Conservation (phyloP, 2,888 invertebrate species). For the Drosophila sordidula region DNA sequence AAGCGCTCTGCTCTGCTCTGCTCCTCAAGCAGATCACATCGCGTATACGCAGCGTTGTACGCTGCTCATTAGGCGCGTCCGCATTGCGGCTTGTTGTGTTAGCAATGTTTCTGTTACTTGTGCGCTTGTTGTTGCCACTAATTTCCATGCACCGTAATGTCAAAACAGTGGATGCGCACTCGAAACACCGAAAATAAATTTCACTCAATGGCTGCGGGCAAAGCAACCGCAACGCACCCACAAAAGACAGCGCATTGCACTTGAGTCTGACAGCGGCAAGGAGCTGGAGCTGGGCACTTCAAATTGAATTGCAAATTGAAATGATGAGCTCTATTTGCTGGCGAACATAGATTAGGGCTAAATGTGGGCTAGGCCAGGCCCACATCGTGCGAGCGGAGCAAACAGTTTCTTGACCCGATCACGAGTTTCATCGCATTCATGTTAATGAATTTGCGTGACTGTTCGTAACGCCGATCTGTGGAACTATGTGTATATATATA, state of each 20-base stretch:
- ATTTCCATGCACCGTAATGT: constrained; percentile 48
- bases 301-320: constrained; percentile 52
- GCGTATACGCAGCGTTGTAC: constrained; percentile 57
- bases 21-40: constrained; percentile 40
- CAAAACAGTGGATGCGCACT: constrained; percentile 49
- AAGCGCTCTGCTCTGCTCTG: constrained; percentile 10
- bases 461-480: constrained; percentile 57
- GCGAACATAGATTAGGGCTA: constrained; percentile 18
- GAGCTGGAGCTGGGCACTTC: constrained; percentile 3
- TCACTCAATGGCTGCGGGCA: constrained; percentile 30
- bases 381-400: constrained; percentile 2
- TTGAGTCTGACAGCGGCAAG: constrained; percentile 49
- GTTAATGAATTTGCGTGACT: constrained; percentile 59
- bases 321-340: constrained; percentile 22
- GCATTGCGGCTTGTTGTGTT: constrained; percentile 15
- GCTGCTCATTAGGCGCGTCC: constrained; percentile 69
- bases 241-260: constrained; percentile 48
- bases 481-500: constrained; percentile 8
- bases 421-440: constrained; percentile 47
- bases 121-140: constrained; percentile 34
- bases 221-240: constrained; percentile 46
- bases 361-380: constrained; percentile 23
- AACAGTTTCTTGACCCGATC: constrained; percentile 58
- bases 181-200: constrained; percentile 30
- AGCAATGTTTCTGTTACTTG: constrained; percentile 18